Conservation (phyloP, 2,888 invertebrate species). For the Epinotia ramella region DNA sequence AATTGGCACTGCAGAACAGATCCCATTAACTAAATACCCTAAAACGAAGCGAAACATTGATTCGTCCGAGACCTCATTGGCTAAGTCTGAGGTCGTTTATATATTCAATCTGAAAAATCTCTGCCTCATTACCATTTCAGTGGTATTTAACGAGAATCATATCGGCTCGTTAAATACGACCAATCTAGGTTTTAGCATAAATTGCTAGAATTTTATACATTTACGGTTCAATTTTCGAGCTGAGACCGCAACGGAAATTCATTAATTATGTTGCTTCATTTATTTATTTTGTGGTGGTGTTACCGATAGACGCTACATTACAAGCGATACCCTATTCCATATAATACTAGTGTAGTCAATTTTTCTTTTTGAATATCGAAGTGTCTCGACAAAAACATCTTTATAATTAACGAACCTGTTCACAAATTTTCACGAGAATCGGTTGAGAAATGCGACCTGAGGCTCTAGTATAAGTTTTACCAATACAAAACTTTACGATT, state of each 20-base stretch:
- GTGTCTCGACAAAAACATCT: no score
- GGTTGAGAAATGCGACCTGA: no score
- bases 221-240: constrained; percentile 7
- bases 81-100: constrained; percentile 13
- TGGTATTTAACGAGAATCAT: constrained; percentile 16
- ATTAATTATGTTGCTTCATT: constrained; percentile 9
- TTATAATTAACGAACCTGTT: no score
- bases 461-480: no score
- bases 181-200: constrained; percentile 4
- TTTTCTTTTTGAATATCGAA: no score
- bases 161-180: constrained; percentile 12
- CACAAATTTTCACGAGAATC: no score
- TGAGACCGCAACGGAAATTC: not conserved
- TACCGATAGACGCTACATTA: no score
- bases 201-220: constrained; percentile 10
- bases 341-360: no score
- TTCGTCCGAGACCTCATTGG: constrained; percentile 12
- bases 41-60: constrained; percentile 23
- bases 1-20: not conserved
- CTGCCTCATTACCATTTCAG: constrained; percentile 14
- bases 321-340: no score
- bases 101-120: constrained; percentile 23
- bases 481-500: no score
- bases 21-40: not conserved
- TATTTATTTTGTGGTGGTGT: not conserved